Base-by-base conservation (phyloP, 2,888 invertebrate genomes). In the Autographa gamma region DNA sequence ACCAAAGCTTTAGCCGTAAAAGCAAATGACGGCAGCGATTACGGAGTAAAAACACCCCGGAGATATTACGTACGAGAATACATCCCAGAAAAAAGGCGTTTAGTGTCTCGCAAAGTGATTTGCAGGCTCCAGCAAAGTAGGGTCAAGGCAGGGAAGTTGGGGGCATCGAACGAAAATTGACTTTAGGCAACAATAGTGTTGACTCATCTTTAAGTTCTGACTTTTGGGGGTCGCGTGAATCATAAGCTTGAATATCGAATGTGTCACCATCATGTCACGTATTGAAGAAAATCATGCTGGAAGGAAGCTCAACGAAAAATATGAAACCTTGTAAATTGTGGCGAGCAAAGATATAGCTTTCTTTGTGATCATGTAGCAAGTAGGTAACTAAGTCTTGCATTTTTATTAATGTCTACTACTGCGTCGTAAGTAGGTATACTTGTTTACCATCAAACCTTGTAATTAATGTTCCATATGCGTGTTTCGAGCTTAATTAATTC, bases 391-490 rank as follows among this genome's bases (percentile, higher is more conserved):
- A 13, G 13, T 41, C 13, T 41, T 41, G 16, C 25, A 65, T 38
- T 77, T 11, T 43, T n/a, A 73, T 38, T 77, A 6, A 59, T n/a
- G 19, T 74, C 34, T 52, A 72, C 63, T 61, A 73, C 31, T 25
- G n/a, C n/a, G n/a, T n/a, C n/a, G n/a, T n/a, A n/a, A n/a, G n/a
- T n/a, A n/a, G n/a, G n/a, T n/a, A n/a, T 48, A 18, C 54, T 18
- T 59, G 61, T 19, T 66, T n/a, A 54, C 19, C 54, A 63, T 25
- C 38, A 63, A 60, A 73, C 54, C 66, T 41, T 61, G 34, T 69
- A 63, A 73, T 68, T 73, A 66, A 77, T 73, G 63, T n/a, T 68
- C 64, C 63, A 5, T 69, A 19, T 68, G 59, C 73, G 54, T 81
- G 63, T 61, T 68, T 8, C 13, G 2, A 68, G 19, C 32, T 62